These are phyloP conservation scores for human DNA, from an alignment of 2,113 vertebrate genomes.

Conservation along the genomic window DNA sequence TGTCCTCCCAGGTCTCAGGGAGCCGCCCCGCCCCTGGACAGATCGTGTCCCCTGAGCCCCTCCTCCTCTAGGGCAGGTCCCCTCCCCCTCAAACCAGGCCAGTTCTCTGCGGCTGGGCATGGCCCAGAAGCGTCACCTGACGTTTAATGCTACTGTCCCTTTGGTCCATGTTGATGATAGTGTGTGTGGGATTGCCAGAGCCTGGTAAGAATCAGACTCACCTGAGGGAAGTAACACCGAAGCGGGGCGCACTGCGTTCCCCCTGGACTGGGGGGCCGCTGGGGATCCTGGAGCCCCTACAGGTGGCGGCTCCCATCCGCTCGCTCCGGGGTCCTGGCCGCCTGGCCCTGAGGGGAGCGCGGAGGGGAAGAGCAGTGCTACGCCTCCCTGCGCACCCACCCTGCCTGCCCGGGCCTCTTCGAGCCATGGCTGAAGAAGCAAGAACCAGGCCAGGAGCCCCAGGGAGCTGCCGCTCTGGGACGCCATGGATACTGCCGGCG, in stretches of 20 bases:
- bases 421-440: not conserved
- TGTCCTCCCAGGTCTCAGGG: not conserved
- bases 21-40: too few species aligned
- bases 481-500: not conserved
- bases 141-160: rapidly evolving
- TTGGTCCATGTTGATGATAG: rapidly evolving
- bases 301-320: not conserved
- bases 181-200: rapidly evolving
- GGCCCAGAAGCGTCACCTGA: constrained; percentile 27
- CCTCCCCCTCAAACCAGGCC: not conserved
- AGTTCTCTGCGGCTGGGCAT: not conserved
- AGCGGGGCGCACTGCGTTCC: rapidly evolving
- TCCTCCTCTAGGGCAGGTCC: not conserved
- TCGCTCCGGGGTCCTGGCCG: not conserved
- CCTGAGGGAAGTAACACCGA: not conserved
- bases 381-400: rapidly evolving
- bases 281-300: not conserved
- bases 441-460: not conserved
- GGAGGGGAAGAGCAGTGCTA: not conserved
- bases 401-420: not conserved
- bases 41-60: not conserved
- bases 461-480: not conserved
- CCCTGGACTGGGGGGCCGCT: rapidly evolving
- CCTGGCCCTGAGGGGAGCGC: not conserved
- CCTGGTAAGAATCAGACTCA: not conserved